Base-by-base conservation (phyloP, 2,888 invertebrate genomes). In the Athalia cordata region DNA sequence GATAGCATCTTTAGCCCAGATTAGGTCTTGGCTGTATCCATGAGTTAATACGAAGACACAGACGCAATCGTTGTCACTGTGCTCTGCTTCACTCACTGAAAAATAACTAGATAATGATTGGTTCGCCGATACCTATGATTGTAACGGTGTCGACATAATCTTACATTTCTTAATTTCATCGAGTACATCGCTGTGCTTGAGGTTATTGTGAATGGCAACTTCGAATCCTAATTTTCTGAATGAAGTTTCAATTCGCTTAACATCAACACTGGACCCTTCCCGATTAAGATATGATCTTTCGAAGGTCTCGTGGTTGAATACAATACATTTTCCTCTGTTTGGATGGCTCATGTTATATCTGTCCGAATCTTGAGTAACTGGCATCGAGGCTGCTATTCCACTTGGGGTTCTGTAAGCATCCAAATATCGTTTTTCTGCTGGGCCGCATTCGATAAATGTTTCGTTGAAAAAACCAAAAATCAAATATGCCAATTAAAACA, bases 281-380 rank as follows among this genome's bases (percentile, higher is more conserved):
- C 92, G 74, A 85, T 88, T 84, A 86, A 91, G 77, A 83, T n/a
- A n/a, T n/a, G 88, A 84, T 88, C 91, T 82, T 4, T 91, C 88
- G 85, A 93, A 93, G 2, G 82, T 82, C 72, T 91, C 91, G 84
- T 93, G 92, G 85, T 93, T 93, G 81, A 94, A 92, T 65, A 94
- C 91, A 7, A 93, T 81, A 62, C 93, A 93, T 50, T 87, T 88
- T 3, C 93, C 93, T 49, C 93, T 89, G 11, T 88, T 86, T 45
- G 84, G 80, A 81, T 93, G 91, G 78, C 87, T 87, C 93, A 93
- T 93, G 64, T 91, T 91, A 85, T 94, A 94, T 45, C 89, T 84
- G 0, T 86, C 82, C n/a, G 90, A 84, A 52, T 91, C 88, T 70
- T 84, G 86, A 0, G 59, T 5, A 0, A 85, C 81, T 2, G 87